A percentile compares a stretch with the other conserved stretches of the same genome.
Evolutionary conservation across 64 coral and sea anemone genomes (phyloP).

Genomic region (Trachythela sp.): DNA sequence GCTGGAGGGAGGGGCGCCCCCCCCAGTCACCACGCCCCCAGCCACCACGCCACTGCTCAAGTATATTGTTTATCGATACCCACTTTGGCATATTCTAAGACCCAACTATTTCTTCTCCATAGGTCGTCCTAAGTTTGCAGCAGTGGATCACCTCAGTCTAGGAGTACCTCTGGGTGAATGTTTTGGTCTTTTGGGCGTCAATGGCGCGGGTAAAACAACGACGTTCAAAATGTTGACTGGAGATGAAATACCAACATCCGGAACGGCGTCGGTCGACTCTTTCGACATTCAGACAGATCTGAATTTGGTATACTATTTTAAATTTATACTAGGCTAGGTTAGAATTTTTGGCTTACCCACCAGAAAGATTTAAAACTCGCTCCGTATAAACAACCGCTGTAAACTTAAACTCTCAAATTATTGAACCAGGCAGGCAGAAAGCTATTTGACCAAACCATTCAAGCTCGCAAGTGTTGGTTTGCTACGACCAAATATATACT

Average conservation of each 20-base stretch:
- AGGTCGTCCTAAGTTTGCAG: slow-evolving; percentile 59
- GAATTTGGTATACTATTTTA: slow-evolving; percentile 40
- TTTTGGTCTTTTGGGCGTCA: slow-evolving; percentile 94
- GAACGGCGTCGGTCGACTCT: slow-evolving; percentile 77
- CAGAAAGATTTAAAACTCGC: background rate
- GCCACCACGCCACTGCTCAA: too few relatives aligned
- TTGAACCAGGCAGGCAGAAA: too few relatives aligned
- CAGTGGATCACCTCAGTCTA: slow-evolving; percentile 70
- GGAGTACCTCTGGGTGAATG: slow-evolving; percentile 81
- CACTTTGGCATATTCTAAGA: too few relatives aligned
- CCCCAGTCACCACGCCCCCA: too few relatives aligned
- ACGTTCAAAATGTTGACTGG: slow-evolving; percentile 95
- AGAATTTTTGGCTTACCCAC: background rate
- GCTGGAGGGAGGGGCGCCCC: too few relatives aligned
- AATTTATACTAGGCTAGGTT: background rate
- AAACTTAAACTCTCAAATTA: too few relatives aligned
- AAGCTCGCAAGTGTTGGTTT: too few relatives aligned
- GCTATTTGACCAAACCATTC: too few relatives aligned
- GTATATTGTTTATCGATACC: too few relatives aligned
- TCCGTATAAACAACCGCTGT: too few relatives aligned
- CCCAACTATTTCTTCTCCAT: background rate
- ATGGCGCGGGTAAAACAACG: slow-evolving; percentile 92
- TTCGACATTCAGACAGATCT: slow-evolving; percentile 76
- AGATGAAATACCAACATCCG: slow-evolving; percentile 69
- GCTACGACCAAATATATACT: too few relatives aligned